These are phyloP conservation scores for Kryphioiulus occultus DNA, from an alignment of 2,888 invertebrate species.

Conservation along the genomic window DNA sequence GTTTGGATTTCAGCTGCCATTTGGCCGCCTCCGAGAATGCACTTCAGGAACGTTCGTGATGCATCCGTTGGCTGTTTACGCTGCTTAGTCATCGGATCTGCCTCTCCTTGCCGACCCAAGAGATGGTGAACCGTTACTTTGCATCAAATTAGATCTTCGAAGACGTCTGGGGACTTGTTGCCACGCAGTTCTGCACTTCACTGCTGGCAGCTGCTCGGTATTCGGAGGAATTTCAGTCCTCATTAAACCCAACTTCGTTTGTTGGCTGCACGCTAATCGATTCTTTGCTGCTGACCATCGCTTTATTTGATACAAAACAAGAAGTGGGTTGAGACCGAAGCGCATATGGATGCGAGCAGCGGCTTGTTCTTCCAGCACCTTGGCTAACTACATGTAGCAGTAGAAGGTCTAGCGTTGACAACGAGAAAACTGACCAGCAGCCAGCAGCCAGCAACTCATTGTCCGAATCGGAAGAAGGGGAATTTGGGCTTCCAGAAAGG, in stretches of 20 bases:
- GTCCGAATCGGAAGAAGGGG: no score
- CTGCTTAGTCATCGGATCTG: background rate
- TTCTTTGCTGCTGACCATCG: background rate
- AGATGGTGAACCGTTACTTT: background rate
- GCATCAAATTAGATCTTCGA: background rate
- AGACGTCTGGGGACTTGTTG: conserved; percentile 8
- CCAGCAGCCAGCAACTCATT: no score
- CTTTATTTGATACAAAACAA: background rate
- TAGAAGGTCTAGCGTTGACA: no score
- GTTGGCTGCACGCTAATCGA: background rate
- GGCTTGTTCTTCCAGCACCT: background rate
- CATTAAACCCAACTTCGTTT: background rate
- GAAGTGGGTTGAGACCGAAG: background rate
- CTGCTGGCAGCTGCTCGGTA: background rate
- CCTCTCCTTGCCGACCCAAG: background rate
- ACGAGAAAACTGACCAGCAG: no score
- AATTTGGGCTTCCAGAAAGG: no score
- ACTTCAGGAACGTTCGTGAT: background rate
- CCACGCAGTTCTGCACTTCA: background rate
- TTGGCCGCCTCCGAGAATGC: background rate
- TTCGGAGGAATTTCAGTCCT: background rate
- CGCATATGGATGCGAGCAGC: background rate
- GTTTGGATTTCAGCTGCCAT: background rate
- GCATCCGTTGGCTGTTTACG: background rate
- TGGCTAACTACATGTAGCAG: no score